Conservation (phyloP, 2,797 vertebrate species). For the Pelochelys cantorii region DNA sequence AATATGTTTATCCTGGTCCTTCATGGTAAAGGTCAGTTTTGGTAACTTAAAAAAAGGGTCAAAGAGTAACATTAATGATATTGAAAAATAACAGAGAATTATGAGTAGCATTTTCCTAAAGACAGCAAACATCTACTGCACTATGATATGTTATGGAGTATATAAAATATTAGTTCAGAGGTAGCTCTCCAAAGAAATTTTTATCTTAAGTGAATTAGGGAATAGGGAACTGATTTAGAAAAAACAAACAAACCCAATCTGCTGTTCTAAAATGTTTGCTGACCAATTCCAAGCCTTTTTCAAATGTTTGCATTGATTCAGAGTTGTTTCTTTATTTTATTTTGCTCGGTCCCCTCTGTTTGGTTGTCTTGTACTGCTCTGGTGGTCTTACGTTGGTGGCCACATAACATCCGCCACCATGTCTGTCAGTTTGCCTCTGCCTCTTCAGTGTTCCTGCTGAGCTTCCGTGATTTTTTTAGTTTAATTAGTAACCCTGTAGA, state of each 20-base stretch:
- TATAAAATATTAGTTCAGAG: slow-evolving; percentile 38
- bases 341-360: slow-evolving; percentile 36
- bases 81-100: background rate
- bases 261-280: slow-evolving; percentile 54
- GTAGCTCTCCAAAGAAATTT: slow-evolving; percentile 51
- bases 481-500: slow-evolving; percentile 1
- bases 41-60: background rate
- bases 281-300: slow-evolving; percentile 48
- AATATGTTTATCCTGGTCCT: too few species aligned
- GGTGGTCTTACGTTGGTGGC: slow-evolving; percentile 56
- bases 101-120: background rate
- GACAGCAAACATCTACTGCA: background rate
- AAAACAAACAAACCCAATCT: slow-evolving; percentile 65
- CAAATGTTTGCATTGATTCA: slow-evolving; percentile 51
- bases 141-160: background rate
- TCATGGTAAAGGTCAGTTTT: background rate
- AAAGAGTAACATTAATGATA: background rate
- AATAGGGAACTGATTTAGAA: slow-evolving; percentile 63
- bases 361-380: slow-evolving; percentile 57
- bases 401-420: background rate
- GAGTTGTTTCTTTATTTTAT: slow-evolving; percentile 49
- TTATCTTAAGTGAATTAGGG: slow-evolving; percentile 58
- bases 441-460: slow-evolving; percentile 18
- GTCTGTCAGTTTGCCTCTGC: background rate
- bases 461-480: background rate